A percentile compares a stretch with the other conserved stretches of the same genome.
These are phyloP conservation scores for Oxytorus armatus DNA, from an alignment of 2,888 invertebrate genomes.

Conservation along the genomic window DNA sequence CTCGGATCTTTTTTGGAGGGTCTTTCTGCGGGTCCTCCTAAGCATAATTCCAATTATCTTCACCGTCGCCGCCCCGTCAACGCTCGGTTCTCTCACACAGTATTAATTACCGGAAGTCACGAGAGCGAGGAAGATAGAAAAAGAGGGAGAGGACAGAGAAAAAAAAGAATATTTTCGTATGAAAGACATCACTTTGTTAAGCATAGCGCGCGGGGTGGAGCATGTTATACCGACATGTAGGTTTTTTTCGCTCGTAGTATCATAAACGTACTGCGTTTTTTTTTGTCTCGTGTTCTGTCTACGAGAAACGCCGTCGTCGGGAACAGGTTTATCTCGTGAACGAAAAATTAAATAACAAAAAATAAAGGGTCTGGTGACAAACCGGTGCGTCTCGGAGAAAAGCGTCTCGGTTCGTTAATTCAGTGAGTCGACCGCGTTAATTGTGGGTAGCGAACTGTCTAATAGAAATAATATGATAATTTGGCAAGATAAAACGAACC, in stretches of 20 bases:
- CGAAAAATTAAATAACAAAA: slow-evolving; percentile 41
- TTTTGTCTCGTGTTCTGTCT: slow-evolving; percentile 36
- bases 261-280: slow-evolving; percentile 46
- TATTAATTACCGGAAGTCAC: slow-evolving; percentile 81
- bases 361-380: slow-evolving; percentile 62
- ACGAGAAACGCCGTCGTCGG: slow-evolving; percentile 38
- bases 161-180: slow-evolving; percentile 68
- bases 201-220: slow-evolving; percentile 70
- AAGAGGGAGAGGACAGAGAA: slow-evolving; percentile 37
- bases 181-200: slow-evolving; percentile 76
- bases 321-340: slow-evolving; percentile 76
- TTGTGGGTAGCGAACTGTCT: slow-evolving; percentile 83
- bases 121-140: slow-evolving; percentile 55
- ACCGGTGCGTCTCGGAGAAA: slow-evolving; percentile 43
- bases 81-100: slow-evolving; percentile 61
- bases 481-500: slow-evolving; percentile 63
- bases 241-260: slow-evolving; percentile 53
- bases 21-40: slow-evolving; percentile 75
- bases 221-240: slow-evolving; percentile 45
- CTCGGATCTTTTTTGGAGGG: slow-evolving; percentile 65
- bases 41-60: slow-evolving; percentile 83
- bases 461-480: slow-evolving; percentile 84
- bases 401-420: slow-evolving; percentile 81
- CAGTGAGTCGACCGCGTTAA: slow-evolving; percentile 80
- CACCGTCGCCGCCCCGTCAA: slow-evolving; percentile 71